Conservation (phyloP, 2,113 vertebrate genomes). For the Xiphorhynchus elegans region DNA sequence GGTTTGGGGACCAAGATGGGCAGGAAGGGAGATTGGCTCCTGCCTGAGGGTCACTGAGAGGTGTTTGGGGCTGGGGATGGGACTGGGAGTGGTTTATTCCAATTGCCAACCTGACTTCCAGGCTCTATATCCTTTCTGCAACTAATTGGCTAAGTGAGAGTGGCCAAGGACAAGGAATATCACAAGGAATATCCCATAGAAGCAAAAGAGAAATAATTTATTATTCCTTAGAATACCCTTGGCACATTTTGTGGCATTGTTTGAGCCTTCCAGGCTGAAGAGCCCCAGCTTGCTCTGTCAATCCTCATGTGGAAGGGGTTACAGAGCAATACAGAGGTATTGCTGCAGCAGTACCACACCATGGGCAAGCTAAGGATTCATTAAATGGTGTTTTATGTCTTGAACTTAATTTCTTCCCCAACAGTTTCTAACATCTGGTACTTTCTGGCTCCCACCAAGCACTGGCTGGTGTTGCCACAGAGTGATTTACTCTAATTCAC, state of each 20-base stretch:
- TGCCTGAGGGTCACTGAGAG: not conserved
- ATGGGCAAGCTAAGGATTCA: not conserved
- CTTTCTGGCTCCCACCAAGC: not conserved
- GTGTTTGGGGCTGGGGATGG: not conserved
- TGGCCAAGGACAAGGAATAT: not conserved
- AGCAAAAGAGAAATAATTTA: not conserved
- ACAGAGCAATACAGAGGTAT: too few species aligned
- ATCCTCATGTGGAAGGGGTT: not conserved
- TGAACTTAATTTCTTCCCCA: not conserved
- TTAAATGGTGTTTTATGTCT: not conserved
- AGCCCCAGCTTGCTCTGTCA: not conserved
- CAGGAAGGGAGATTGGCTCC: not conserved
- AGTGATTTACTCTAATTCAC: not conserved
- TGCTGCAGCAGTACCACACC: not conserved
- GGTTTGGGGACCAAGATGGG: not conserved
- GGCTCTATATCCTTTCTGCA: not conserved
- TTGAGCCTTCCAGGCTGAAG: not conserved
- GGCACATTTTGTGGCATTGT: accelerated
- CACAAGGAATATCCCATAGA: not conserved
- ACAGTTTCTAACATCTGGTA: not conserved
- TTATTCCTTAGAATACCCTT: not conserved
- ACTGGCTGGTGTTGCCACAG: not conserved
- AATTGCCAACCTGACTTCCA: not conserved
- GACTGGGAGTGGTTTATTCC: not conserved
- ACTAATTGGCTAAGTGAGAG: not conserved